Conservation (phyloP, 2,113 vertebrate genomes). For the Istiophorus platypterus region DNA sequence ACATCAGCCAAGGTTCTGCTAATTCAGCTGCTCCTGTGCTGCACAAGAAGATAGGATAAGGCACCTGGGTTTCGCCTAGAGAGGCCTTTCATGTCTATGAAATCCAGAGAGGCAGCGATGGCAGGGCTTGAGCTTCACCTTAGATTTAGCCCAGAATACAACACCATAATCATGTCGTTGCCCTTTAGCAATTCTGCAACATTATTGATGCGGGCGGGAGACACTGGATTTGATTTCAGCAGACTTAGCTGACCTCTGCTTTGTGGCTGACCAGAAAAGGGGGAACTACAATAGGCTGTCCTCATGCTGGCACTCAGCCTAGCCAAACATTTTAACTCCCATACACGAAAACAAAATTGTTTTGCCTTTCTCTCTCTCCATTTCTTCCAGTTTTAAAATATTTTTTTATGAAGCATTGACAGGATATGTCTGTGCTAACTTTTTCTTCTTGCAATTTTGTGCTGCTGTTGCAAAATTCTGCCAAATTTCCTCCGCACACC, state of each 20-base stretch:
- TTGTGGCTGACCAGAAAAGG: slow-evolving; percentile 62
- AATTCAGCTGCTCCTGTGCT: slow-evolving; percentile 66
- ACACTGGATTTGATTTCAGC: slow-evolving; percentile 75
- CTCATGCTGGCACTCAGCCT: slow-evolving; percentile 71
- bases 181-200: slow-evolving; percentile 67
- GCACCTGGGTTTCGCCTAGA: slow-evolving; percentile 73
- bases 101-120: slow-evolving; percentile 63
- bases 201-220: slow-evolving; percentile 71
- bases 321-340: slow-evolving; percentile 76
- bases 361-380: slow-evolving; percentile 49
- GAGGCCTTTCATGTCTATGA: slow-evolving; percentile 60
- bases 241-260: slow-evolving; percentile 72
- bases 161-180: slow-evolving; percentile 70
- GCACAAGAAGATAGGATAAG: slow-evolving; percentile 64
- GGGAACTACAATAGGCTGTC: slow-evolving; percentile 64
- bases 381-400: slow-evolving; percentile 63
- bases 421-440: slow-evolving; percentile 52
- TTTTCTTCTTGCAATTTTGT: slow-evolving; percentile 57
- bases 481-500: slow-evolving; percentile 54
- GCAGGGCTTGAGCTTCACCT: slow-evolving; percentile 54
- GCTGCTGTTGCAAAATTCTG: slow-evolving; percentile 66
- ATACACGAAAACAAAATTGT: slow-evolving; percentile 76
- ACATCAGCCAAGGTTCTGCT: slow-evolving; percentile 54
- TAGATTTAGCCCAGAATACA: slow-evolving; percentile 71
- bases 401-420: slow-evolving; percentile 51